These are phyloP conservation scores for Apteryx owenii DNA, from an alignment of 2,113 vertebrate genomes.

Conservation along the genomic window DNA sequence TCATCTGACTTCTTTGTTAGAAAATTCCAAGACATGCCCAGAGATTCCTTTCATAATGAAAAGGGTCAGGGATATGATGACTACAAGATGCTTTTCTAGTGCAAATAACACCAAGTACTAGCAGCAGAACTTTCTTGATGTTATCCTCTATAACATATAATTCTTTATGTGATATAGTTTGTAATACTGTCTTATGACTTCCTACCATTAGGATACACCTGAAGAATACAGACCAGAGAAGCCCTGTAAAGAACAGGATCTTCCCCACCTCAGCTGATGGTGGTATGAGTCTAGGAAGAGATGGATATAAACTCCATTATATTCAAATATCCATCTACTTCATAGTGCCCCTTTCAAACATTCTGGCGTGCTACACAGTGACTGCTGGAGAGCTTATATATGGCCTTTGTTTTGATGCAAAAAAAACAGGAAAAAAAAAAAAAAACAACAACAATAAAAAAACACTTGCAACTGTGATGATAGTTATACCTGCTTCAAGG, in stretches of 20 bases:
- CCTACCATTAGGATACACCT: neutral
- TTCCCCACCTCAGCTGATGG: neutral
- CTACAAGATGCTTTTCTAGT: neutral
- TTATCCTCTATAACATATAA: neutral
- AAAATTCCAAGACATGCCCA: neutral
- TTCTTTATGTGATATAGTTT: neutral
- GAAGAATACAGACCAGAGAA: neutral
- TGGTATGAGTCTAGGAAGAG: neutral
- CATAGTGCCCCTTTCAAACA: neutral
- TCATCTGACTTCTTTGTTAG: neutral
- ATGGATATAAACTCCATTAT: neutral
- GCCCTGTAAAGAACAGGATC: neutral
- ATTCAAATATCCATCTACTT: no score
- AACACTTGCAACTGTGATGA: neutral
- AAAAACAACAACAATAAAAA: neutral
- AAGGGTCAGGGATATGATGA: accelerated
- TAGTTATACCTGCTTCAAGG: neutral
- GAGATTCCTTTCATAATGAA: neutral
- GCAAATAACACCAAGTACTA: neutral
- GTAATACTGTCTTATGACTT: neutral
- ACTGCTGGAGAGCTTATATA: accelerated
- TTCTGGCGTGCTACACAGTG: neutral
- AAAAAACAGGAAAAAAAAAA: neutral
- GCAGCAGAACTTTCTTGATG: neutral
- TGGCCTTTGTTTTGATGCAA: neutral